phyloP scores from a whole-genome alignment of 2,797 vertebrate species.

The Acanthurus leucopareius region DNA sequence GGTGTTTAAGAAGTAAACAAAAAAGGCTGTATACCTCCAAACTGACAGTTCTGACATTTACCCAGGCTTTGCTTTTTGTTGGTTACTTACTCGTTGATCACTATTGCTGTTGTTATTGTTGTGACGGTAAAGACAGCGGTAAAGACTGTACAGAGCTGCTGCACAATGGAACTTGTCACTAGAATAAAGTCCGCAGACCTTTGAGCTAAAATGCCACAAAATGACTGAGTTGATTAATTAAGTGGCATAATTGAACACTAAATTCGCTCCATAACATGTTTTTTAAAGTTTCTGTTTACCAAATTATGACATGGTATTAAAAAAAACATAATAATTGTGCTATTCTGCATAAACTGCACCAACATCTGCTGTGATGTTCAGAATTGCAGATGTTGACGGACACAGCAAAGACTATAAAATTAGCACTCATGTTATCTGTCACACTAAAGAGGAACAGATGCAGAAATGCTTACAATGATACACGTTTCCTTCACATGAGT shows the following conservation, averaged over 20 bases:
- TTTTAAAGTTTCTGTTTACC: not conserved
- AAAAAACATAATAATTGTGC: not conserved
- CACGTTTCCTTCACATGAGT: slow-evolving; percentile 16
- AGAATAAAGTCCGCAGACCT: not conserved
- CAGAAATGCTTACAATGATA: slow-evolving; percentile 20
- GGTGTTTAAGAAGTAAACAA: slow-evolving; percentile 22
- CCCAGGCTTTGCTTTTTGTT: not conserved
- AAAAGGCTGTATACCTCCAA: slow-evolving; percentile 11
- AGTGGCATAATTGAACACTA: not conserved
- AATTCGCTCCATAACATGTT: not conserved
- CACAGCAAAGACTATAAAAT: slow-evolving; percentile 7
- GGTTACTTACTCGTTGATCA: no score
- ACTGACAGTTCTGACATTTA: not conserved
- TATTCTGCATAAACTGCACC: not conserved
- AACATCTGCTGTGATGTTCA: slow-evolving; percentile 21
- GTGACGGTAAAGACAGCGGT: not conserved
- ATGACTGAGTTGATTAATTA: not conserved
- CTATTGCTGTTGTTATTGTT: no score
- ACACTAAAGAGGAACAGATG: slow-evolving; percentile 47
- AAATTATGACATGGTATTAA: not conserved
- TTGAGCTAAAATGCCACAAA: not conserved
- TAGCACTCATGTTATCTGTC: slow-evolving; percentile 17
- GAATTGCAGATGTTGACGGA: slow-evolving; percentile 12
- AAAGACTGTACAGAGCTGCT: no score
- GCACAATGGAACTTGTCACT: no score